Percentiles rank a stretch among this genome's conserved stretches.
Conservation (phyloP, 2,888 invertebrate species). For the Cephus nigrinus region DNA sequence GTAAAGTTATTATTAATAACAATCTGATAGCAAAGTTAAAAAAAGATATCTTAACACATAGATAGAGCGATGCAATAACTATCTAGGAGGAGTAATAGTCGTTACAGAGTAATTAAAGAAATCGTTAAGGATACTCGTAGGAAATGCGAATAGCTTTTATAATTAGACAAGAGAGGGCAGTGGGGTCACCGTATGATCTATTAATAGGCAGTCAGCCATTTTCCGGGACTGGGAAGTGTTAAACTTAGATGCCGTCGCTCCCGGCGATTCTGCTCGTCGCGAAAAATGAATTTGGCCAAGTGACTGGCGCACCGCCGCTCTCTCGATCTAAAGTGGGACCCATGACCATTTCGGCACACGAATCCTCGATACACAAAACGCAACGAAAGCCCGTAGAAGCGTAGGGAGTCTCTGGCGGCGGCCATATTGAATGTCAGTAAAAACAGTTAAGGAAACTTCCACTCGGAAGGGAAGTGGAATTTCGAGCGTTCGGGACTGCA, state of each 20-base stretch:
- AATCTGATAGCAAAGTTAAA: background rate
- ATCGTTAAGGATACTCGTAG: background rate
- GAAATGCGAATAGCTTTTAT: conserved; percentile 11
- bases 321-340: background rate
- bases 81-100: background rate
- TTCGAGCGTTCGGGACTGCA: conserved; percentile 5
- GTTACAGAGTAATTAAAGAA: background rate
- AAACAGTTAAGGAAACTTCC: background rate
- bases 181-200: conserved; percentile 47
- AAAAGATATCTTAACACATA: background rate
- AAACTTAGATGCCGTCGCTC: conserved; percentile 52
- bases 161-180: conserved; percentile 37
- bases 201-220: conserved; percentile 58
- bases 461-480: background rate
- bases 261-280: conserved; percentile 31
- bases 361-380: background rate
- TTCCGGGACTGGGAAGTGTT: conserved; percentile 56
- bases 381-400: background rate
- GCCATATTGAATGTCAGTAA: background rate
- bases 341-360: background rate
- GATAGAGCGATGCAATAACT: background rate
- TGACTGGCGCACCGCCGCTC: background rate
- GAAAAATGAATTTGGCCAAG: conserved; percentile 34
- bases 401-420: background rate
- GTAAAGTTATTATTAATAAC: background rate